phyloP scores from a whole-genome alignment of 2,797 vertebrate species.

The Esox lucius region DNA sequence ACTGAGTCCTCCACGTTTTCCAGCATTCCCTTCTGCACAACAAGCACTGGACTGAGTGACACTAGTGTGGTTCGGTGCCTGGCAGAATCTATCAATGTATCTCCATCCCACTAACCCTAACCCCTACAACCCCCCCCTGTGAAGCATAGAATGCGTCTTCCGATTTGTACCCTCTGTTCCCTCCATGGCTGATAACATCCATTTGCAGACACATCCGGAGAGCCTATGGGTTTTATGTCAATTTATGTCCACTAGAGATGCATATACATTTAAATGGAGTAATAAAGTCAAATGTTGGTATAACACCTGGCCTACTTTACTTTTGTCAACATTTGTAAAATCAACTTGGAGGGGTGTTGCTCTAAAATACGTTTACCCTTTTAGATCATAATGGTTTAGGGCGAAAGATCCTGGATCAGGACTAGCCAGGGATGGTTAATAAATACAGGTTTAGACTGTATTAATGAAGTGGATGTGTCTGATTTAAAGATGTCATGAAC shows the following conservation, averaged over 20 bases:
- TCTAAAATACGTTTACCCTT: neutral
- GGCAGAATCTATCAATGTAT: conserved; percentile 51
- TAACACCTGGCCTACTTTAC: conserved; percentile 26
- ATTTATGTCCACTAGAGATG: conserved; percentile 63
- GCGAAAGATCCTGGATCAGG: neutral
- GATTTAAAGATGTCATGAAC: neutral
- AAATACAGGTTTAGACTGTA: neutral
- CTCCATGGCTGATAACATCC: conserved; percentile 43
- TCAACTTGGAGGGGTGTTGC: neutral
- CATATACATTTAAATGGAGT: conserved; percentile 68
- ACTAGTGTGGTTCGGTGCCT: conserved; percentile 56
- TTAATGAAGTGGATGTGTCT: neutral
- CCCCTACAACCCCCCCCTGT: conserved; percentile 9
- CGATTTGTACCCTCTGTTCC: conserved; percentile 37
- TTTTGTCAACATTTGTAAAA: no score
- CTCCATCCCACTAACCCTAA: neutral
- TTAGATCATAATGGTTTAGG: neutral
- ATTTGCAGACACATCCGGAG: conserved; percentile 60
- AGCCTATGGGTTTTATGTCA: conserved; percentile 63
- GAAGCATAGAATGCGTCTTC: conserved; percentile 50
- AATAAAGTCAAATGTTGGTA: conserved; percentile 67
- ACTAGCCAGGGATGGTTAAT: neutral
- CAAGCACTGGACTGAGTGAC: conserved; percentile 67
- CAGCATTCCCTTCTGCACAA: conserved; percentile 77
- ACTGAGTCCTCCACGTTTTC: conserved; percentile 75